Conservation (phyloP, 2,113 vertebrate genomes). For the Ammodytes dubius region DNA sequence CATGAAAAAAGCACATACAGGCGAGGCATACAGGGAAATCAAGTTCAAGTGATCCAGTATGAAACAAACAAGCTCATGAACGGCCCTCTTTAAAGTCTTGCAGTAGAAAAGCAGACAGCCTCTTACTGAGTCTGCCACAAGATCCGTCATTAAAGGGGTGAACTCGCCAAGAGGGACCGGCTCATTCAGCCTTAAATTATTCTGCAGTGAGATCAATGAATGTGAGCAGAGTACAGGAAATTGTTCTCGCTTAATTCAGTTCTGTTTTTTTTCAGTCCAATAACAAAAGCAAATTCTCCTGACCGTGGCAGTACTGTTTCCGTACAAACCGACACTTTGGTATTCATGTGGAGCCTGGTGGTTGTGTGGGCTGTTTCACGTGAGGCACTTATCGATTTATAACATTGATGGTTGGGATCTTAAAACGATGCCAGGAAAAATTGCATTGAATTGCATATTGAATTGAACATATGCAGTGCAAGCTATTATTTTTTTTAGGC, state of each 20-base stretch:
- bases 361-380: not conserved
- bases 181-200: constrained; percentile 67
- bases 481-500: constrained; percentile 50
- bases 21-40: not conserved
- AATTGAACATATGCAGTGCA: constrained; percentile 7
- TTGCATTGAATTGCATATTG: constrained; percentile 13
- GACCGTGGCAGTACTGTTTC: constrained; percentile 21
- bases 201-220: constrained; percentile 67
- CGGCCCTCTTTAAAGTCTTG: constrained; percentile 19
- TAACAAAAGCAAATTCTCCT: constrained; percentile 32
- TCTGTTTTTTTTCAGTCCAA: constrained; percentile 29
- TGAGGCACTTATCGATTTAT: constrained; percentile 32
- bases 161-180: constrained; percentile 37
- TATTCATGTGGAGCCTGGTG: not conserved
- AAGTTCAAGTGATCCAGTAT: constrained; percentile 1
- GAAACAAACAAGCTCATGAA: constrained; percentile 3
- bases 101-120: not conserved
- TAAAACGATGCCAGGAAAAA: constrained; percentile 23
- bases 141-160: constrained; percentile 36
- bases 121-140: constrained; percentile 30
- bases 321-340: not conserved
- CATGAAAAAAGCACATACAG: not conserved
- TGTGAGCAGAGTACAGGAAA: constrained; percentile 61
- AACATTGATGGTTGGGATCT: not conserved
- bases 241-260: constrained; percentile 47